phyloP scores from a whole-genome alignment of 1,140 invertebrate species.

The Papilio machaon region DNA sequence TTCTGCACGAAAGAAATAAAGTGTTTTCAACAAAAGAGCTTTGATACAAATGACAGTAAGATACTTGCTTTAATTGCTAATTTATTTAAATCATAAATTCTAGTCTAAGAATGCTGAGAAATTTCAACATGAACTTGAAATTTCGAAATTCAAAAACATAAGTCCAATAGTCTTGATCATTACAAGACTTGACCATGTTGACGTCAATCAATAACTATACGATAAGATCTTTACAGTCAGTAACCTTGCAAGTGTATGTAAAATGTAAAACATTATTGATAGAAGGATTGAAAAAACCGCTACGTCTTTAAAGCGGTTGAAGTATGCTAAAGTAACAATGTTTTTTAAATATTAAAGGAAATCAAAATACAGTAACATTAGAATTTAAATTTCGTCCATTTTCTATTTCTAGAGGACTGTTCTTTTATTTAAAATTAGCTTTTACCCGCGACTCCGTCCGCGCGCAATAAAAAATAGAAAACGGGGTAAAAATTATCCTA shows the following conservation, averaged over 20 bases:
- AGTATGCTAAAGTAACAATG: neutral
- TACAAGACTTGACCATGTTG: conserved; percentile 11
- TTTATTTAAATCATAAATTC: neutral
- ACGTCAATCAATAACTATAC: conserved; percentile 18
- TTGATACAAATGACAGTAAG: neutral
- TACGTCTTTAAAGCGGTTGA: neutral
- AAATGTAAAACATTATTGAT: neutral
- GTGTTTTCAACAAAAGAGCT: too few species aligned
- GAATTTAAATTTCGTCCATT: too few species aligned
- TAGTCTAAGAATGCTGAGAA: neutral
- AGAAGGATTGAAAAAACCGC: neutral
- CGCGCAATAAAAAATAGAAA: too few species aligned
- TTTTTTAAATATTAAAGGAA: too few species aligned
- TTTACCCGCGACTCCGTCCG: too few species aligned
- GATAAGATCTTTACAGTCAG: conserved; percentile 14
- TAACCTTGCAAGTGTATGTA: conserved; percentile 3
- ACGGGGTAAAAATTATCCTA: too few species aligned
- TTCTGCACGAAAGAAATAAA: neutral
- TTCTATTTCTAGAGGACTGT: neutral
- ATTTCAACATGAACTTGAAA: neutral
- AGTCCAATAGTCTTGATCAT: neutral
- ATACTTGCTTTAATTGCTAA: neutral
- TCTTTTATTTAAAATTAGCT: neutral
- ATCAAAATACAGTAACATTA: too few species aligned
- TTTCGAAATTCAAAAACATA: neutral